A percentile compares a stretch with the other conserved stretches of the same genome.
Conservation (phyloP, 2,797 vertebrate species). For the Hafferia zeledoni region DNA sequence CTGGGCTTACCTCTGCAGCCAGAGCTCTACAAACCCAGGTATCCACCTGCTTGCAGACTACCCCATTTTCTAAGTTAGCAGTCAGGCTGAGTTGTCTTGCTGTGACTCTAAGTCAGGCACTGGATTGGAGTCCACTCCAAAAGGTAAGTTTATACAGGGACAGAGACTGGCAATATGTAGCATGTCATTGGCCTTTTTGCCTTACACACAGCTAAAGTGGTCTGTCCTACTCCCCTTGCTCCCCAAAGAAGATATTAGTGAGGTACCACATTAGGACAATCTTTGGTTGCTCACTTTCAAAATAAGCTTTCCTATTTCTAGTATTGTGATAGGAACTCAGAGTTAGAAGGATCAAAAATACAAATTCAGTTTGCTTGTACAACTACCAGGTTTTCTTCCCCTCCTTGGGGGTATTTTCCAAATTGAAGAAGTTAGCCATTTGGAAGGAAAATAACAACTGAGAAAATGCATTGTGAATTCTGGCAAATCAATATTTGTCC, state of each 20-base stretch:
- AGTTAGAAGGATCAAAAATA: neutral
- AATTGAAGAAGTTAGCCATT: neutral
- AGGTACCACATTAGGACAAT: rapidly evolving
- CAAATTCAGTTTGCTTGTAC: neutral
- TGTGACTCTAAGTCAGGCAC: neutral
- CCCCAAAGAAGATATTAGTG: neutral
- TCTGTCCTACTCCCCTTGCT: neutral
- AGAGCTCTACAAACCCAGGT: neutral
- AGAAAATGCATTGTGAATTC: neutral
- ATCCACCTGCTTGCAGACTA: neutral
- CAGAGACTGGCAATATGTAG: neutral
- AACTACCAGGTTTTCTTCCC: neutral
- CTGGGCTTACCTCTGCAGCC: neutral
- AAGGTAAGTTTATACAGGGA: neutral
- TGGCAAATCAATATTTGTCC: neutral
- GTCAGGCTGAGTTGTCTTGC: neutral
- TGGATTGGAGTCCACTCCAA: neutral
- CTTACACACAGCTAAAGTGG: neutral
- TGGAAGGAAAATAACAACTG: neutral
- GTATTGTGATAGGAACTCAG: neutral
- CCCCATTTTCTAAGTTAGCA: neutral
- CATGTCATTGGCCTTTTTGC: neutral
- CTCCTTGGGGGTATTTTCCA: neutral
- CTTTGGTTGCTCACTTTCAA: neutral
- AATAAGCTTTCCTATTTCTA: neutral